Evolutionary conservation across 2,888 invertebrate species (phyloP).

Genomic region (Drosophila tripunctata): DNA sequence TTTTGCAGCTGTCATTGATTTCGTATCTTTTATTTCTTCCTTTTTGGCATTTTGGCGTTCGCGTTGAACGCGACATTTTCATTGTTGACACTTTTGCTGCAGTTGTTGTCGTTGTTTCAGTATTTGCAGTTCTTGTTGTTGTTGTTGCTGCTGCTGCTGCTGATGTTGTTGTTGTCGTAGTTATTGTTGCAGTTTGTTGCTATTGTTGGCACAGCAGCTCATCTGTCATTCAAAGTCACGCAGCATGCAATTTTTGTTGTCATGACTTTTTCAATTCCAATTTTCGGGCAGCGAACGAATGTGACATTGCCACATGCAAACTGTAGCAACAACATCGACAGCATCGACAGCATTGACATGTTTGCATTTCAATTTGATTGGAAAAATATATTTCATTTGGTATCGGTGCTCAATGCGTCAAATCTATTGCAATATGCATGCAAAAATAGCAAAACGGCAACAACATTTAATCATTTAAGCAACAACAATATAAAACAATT

Average conservation of each 20-base stretch:
- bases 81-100: slow-evolving; percentile 66
- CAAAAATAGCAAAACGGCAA: slow-evolving; percentile 24
- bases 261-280: slow-evolving; percentile 74
- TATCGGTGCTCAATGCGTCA: slow-evolving; percentile 50
- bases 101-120: slow-evolving; percentile 14
- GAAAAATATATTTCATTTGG: slow-evolving; percentile 74
- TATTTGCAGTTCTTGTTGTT: too few species aligned
- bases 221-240: slow-evolving; percentile 78
- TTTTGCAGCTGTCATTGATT: slow-evolving; percentile 68
- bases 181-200: slow-evolving; percentile 21
- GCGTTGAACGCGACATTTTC: slow-evolving; percentile 75
- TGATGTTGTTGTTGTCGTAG: slow-evolving; percentile 23
- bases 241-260: slow-evolving; percentile 67
- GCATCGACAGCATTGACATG: slow-evolving; percentile 45
- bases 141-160: slow-evolving; percentile 32
- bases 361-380: slow-evolving; percentile 77
- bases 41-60: slow-evolving; percentile 41
- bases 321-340: slow-evolving; percentile 6
- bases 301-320: slow-evolving; percentile 27
- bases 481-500: slow-evolving; percentile 8
- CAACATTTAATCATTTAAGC: slow-evolving; percentile 20
- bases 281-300: slow-evolving; percentile 50
- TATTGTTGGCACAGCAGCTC: slow-evolving; percentile 52
- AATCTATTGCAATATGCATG: slow-evolving; percentile 62
- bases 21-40: slow-evolving; percentile 27